Evolutionary conservation across 2,888 invertebrate species (phyloP), one percentile per base, ranked within the genome.

Genomic region (Platycnemis pennipes): DNA sequence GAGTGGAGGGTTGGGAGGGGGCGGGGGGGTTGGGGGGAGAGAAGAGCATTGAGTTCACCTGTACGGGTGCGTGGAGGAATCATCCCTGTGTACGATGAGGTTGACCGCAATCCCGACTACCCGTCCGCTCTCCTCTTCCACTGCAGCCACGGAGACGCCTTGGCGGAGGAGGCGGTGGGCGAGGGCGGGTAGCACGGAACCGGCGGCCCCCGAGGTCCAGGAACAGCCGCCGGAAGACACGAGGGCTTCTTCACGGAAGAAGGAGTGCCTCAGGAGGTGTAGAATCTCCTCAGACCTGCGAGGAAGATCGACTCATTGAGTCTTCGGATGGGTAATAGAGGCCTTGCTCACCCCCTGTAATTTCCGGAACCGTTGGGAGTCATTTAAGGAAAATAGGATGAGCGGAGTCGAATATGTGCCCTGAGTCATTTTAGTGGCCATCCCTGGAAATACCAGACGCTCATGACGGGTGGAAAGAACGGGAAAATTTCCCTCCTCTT

Each of bases 221-320:
- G 87, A 94, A 94, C 94, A 94, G 37, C 94, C 94, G 26, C 94
- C 94, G 19, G 95, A 94, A 69, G 94, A 91, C 49, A 95, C 94
- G 42, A 95, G 94, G 22, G 95, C 94, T 53, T 95, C 95, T 88
- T 95, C 95, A 37, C 94, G 94, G 94, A 95, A 95, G 94, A 95
- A 95, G 42, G 95, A 95, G 69, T 94, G 94, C 44, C 94, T 94
- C 69, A 95, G 94, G n/a, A 95, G 94, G 53, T 95, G 94, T 16
- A 94, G 49, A 13, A 95, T 95, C 88, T 94, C 94, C 42, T 94
- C 91, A 44, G 91, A 91, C 91, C 91, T 91, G 91, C 44, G 44
- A 45, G 22, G n/a, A 11, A 77, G 91, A 69, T 42, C 56, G 42
- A 63, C 63, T 91, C 91, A 91, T n/a, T 91, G 56, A 63, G 44